Evolutionary conservation across 2,797 vertebrate genomes (phyloP), one percentile per base, ranked within the genome.

Genomic region (Paramormyrops hopkinsi): DNA sequence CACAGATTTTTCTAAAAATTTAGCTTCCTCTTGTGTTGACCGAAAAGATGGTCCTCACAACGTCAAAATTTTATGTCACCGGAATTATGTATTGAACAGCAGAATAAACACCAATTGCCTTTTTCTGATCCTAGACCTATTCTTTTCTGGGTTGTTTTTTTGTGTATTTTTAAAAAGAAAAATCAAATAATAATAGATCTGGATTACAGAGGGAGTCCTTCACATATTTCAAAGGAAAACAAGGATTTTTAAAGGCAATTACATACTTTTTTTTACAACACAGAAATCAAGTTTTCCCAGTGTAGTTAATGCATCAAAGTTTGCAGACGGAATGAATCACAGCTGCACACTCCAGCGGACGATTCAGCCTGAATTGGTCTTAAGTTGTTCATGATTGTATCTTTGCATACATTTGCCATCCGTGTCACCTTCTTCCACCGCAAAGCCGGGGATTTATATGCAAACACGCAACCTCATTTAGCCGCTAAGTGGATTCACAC

Each of bases 361-460:
- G 2, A 48, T 19, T 46, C 79, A 29, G 54, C 44, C 76, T 62
- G 79, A 82, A 82, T 25, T 76, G 25, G 22, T 19, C 46, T 51
- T 41, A 79, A 79, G 88, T 79, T 69, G 50, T 88, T 79, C 69
- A 33, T 54, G 46, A 88, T 53, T 79, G 9, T n/a, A 73, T 50
- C 48, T 11, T 19, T 79, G 69, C 29, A 73, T 88, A 51, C 29
- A 53, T 41, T 25, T 54, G 62, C n/a, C 62, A 79, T 54, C 69
- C 7, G 17, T 41, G 44, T n/a, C 17, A n/a, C 48, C 11, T 88
- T n/a, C 73, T 37, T 14, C 50, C 29, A 73, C 73, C 14, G 2
- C 22, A 54, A 29, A 53, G 9, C 51, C 6, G 9, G 19, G 37
- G 50, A 53, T 50, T 88, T 50, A 69, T 41, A 53, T 76, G 22